Percentiles rank a stretch among this genome's conserved stretches.
Evolutionary conservation across 2,888 invertebrate species (phyloP).

Genomic region (Pyrrhia umbra): DNA sequence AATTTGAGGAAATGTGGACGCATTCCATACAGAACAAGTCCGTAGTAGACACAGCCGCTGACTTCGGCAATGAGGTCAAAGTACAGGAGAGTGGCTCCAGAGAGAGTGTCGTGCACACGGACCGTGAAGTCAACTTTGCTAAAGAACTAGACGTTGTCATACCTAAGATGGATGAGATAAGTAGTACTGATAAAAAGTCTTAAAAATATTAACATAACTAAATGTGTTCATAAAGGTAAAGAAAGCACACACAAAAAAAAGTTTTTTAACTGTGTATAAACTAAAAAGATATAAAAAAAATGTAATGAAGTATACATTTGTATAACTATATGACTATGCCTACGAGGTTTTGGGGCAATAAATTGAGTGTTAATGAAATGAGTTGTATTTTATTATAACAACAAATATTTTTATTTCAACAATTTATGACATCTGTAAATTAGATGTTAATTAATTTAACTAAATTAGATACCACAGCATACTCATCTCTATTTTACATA

Average conservation of each 20-base stretch:
- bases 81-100: slow-evolving; percentile 48
- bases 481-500: slow-evolving; percentile 11
- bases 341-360: slow-evolving; percentile 48
- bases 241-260: slow-evolving; percentile 11
- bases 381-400: slow-evolving; percentile 18
- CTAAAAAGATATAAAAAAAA: slow-evolving; percentile 28
- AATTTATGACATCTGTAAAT: slow-evolving; percentile 4
- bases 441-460: slow-evolving; percentile 26
- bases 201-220: slow-evolving; percentile 65
- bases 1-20: slow-evolving; percentile 88
- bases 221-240: slow-evolving; percentile 36
- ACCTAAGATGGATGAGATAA: slow-evolving; percentile 71
- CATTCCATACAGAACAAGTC: slow-evolving; percentile 76
- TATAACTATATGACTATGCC: slow-evolving; percentile 19
- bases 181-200: slow-evolving; percentile 84
- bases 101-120: slow-evolving; percentile 55
- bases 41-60: slow-evolving; percentile 72
- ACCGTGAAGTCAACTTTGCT: slow-evolving; percentile 76
- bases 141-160: slow-evolving; percentile 69
- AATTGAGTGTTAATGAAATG: slow-evolving; percentile 34
- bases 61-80: slow-evolving; percentile 78
- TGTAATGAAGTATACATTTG: slow-evolving; percentile 30
- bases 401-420: slow-evolving; percentile 20
- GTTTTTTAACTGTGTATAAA: slow-evolving; percentile 18
- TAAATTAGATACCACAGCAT: slow-evolving; percentile 49